Base-by-base conservation (phyloP, 2,888 invertebrate species). In the Acanthosepion lycidas region DNA sequence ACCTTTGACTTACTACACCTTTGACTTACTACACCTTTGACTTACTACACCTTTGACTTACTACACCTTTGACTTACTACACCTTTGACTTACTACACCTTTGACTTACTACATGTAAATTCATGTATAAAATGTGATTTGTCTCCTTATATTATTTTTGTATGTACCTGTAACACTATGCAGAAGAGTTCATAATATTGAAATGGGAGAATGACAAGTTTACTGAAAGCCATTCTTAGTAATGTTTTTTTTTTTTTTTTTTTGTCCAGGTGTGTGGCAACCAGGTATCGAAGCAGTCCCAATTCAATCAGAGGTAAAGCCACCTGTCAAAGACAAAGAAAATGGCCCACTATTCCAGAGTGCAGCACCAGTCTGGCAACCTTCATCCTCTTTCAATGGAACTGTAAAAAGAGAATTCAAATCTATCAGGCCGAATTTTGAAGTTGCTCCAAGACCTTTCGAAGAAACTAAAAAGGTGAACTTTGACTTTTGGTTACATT, bases 311-410 rank as follows among this genome's bases (percentile, higher is more conserved):
- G 64, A 64, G 28, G 28, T 64, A 23, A 64, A 64, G 26, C 28
- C 64, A 64, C 64, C 64, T 64, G 64, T 15, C 23, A 51, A 91
- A 28, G 51, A 91, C 18, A 53, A 42, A 55, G 94, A 91, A 42
- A 95, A 95, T 15, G 94, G 94, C 48, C 95, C 95, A 26, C 94
- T 96, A 20, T 95, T 96, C 28, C 96, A 96, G 94, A 95, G 95
- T 94, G 95, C 96, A 91, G 95, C 96, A 18, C 95, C 96, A 20
- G 95, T 96, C 92, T 97, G 96, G 97, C 96, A 96, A 94, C 96
- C 96, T 64, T 96, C 96, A 28, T 95, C 96, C 26, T 95, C 95
- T 12, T 49, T 95, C 28, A 95, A 95, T 15, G 94, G 95, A 20
- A 95, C 95, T 18, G 15, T 95, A 64, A 96, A 95, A 95, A 96